Percentiles rank a stretch among this genome's conserved stretches.
These are phyloP conservation scores for Tetragonula carbonaria DNA, from an alignment of 2,888 invertebrate species.

Conservation along the genomic window DNA sequence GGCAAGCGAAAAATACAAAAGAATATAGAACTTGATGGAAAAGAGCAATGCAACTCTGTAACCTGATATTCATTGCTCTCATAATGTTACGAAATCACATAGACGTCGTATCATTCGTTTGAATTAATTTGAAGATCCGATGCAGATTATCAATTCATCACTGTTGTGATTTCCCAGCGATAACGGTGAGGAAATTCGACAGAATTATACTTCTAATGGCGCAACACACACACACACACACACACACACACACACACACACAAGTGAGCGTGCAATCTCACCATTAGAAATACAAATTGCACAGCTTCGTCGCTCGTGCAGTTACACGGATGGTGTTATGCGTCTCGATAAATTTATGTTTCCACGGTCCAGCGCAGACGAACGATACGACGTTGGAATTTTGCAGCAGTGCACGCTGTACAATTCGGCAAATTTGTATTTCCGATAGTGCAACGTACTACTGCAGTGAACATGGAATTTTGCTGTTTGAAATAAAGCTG, in stretches of 20 bases:
- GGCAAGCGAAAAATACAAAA: too few species aligned
- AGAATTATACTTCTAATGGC: neutral
- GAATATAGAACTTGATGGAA: too few species aligned
- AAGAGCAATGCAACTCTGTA: too few species aligned
- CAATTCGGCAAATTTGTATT: neutral
- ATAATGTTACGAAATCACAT: neutral
- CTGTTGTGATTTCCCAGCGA: neutral
- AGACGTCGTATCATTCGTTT: neutral
- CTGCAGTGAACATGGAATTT: neutral
- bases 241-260: too few species aligned
- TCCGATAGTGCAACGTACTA: neutral
- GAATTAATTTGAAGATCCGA: neutral
- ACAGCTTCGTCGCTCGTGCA: neutral
- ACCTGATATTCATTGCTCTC: too few species aligned
- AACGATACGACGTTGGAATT: slow-evolving; percentile 4
- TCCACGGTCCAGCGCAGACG: neutral
- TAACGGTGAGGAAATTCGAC: neutral
- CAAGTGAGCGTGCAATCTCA: too few species aligned
- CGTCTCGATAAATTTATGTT: slow-evolving; percentile 1
- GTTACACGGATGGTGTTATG: neutral
- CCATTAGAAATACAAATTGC: neutral
- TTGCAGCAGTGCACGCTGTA: neutral
- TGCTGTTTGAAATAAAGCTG: neutral
- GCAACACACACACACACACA: neutral
- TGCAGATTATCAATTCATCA: neutral